Evolutionary conservation across 2,888 invertebrate species (phyloP), one percentile per base, ranked within the genome.

Genomic region (Drosophila dives): DNA sequence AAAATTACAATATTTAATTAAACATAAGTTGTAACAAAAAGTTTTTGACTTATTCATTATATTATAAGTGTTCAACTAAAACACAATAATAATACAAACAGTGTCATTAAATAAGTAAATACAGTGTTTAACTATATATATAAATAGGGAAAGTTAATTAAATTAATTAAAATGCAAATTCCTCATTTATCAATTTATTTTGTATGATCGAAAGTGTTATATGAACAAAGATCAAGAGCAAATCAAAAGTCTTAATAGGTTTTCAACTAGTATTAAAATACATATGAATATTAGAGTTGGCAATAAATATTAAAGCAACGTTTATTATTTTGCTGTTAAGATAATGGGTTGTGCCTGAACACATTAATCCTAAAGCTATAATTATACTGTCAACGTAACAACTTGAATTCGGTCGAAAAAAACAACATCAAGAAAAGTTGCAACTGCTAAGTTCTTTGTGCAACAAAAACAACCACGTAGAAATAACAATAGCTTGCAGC

Each of bases 401-500:
- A 75, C 63, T 54, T 40, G 53, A 38, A 56, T 20, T 48, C 58
- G 38, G 48, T 20, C 32, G 29, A 54, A 26, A 45, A 64, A 26
- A 36, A 49, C 36, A 11, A 40, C 32, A 17, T 10, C 12, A 15
- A 32, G 7, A 8, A 26, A 15, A 11, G 23, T 10, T 50, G 40
- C 58, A 60, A 69, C 50, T 48, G 12, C 11, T 15, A 34, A 48
- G 58, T 23, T 51, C 34, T 45, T 45, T 26, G 15, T 60, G 68
- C 76, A 50, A 61, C 68, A 50, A n/a, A 50, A 42, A 15, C 29
- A 34, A 23, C 29, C 29, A 55, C 36, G 48, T 33, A 17, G 11
- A 26, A 36, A 58, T 29, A 60, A 70, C 64, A 75, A 65, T 67
- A 64, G 66, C 33, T 23, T 56, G 56, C 36, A 55, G 54, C 50